phyloP scores from a whole-genome alignment of 1,140 invertebrate genomes.

The Neodiprion fabricii region DNA sequence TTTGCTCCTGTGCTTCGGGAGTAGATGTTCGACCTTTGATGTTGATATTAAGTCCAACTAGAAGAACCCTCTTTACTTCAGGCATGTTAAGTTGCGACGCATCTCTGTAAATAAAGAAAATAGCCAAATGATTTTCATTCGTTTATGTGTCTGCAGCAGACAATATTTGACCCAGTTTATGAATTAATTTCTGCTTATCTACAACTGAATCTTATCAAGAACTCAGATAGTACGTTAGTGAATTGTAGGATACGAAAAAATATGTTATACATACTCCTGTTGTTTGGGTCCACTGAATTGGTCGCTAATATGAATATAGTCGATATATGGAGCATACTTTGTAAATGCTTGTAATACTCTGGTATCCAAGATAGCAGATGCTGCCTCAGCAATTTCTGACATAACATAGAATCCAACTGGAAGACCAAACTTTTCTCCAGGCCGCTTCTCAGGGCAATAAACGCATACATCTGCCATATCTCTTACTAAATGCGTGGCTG shows the following conservation, averaged over 20 bases:
- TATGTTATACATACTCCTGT: conserved; percentile 75
- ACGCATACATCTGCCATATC: conserved; percentile 94
- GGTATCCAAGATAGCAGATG: conserved; percentile 81
- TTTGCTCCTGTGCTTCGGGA: conserved; percentile 70
- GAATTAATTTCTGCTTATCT: conserved; percentile 8
- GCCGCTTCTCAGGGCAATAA: conserved; percentile 90
- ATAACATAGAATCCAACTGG: conserved; percentile 82
- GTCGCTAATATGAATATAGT: conserved; percentile 98
- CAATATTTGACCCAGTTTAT: background rate
- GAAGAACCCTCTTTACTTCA: conserved; percentile 80
- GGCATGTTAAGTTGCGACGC: conserved; percentile 67
- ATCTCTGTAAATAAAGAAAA: conserved; percentile 55
- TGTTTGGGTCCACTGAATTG: conserved; percentile 90
- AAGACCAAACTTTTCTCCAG: conserved; percentile 87
- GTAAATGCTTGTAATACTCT: conserved; percentile 82
- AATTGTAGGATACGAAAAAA: background rate
- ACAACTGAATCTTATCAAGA: conserved; percentile 14
- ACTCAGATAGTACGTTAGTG: conserved; percentile 11
- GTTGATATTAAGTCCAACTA: conserved; percentile 86
- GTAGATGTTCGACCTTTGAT: conserved; percentile 67
- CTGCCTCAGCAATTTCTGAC: conserved; percentile 90
- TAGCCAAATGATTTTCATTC: background rate
- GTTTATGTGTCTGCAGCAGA: conserved; percentile 10
- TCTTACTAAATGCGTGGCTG: conserved; percentile 82
- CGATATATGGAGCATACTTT: conserved; percentile 86